Evolutionary conservation across 2,797 vertebrate genomes (phyloP).

Genomic region (Periophthalmus magnuspinnatus): DNA sequence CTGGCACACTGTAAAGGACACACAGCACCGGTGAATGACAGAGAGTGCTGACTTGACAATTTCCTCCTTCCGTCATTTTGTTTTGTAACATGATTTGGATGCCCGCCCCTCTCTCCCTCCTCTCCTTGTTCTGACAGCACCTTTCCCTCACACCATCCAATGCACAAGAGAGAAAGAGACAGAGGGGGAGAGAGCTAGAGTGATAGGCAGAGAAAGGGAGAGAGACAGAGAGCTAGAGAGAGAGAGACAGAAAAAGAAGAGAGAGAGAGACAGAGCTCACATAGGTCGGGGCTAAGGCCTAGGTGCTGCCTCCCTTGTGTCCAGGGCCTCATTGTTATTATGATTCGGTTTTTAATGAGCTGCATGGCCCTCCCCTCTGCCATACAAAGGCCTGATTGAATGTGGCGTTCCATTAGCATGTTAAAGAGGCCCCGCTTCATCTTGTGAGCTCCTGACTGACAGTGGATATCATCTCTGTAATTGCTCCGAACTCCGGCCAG

Average conservation of each 20-base stretch:
- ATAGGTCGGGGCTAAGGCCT: conserved; percentile 19
- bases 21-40: conserved; percentile 13
- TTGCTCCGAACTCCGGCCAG: conserved; percentile 68
- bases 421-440: conserved; percentile 77
- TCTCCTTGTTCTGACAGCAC: not conserved
- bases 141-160: not conserved
- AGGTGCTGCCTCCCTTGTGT: conserved; percentile 54
- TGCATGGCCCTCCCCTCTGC: conserved; percentile 57
- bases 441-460: conserved; percentile 79
- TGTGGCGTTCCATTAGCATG: conserved; percentile 80
- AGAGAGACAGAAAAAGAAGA: not conserved
- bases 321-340: conserved; percentile 70
- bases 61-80: conserved; percentile 25
- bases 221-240: not conserved
- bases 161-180: not conserved
- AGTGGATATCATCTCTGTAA: conserved; percentile 83
- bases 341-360: conserved; percentile 78
- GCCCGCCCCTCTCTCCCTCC: conserved; percentile 13
- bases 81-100: conserved; percentile 44
- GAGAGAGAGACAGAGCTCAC: conserved; percentile 9
- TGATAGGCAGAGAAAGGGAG: not conserved
- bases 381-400: conserved; percentile 78
- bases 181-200: not conserved
- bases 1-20: conserved; percentile 4
- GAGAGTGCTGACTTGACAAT: conserved; percentile 42